Base-by-base conservation (phyloP, 2,888 invertebrate species). In the Invenusta paracnida region DNA sequence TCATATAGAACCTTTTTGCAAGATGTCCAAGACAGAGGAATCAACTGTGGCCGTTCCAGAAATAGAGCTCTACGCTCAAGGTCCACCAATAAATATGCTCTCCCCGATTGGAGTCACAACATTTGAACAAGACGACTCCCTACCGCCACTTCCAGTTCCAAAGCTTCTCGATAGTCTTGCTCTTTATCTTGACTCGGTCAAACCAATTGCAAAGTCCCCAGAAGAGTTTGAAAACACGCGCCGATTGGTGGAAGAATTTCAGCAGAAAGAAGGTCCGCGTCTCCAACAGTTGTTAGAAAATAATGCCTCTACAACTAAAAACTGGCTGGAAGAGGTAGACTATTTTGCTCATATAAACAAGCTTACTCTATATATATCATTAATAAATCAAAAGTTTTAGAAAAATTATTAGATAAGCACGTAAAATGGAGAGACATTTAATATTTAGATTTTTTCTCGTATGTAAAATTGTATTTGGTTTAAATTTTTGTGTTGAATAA, bases 241-340 rank as follows among this genome's bases (percentile, higher is more conserved):
- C 23, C 0, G 0, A 1, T 2, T 83, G 0, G 83, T 29, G 28
- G 48, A 67, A 1, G 30, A 83, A 11, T 83, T 83, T 67, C n/a
- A n/a, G n/a, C 48, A 13, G n/a, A 0, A 67, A 27, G 27, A 13
- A 29, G 84, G 82, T 29, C 84, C 27, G 23, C 29, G 66, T 84
- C 73, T 84, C 17, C 84, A 84, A 0, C 31, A 67, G 28, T 25
- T 23, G n/a, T 11, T 84, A 0, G 73, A 27, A 31, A 23, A 25
- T 0, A 0, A 81, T 67, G 66, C 84, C 83, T 17, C 66, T 5
- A 81, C 30, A 17, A 67, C 23, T 83, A 82, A 66, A 5, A 84
- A 84, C 28, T 84, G 84, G 84, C 67, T 84, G 0, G 84, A 67
- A 29, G 82, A 84, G 28, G 29, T 82, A 5, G 73, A 2, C 23